Percentiles rank a stretch among this genome's conserved stretches.
These are phyloP conservation scores for Champsocephalus gunnari DNA, from an alignment of 2,797 vertebrate genomes.

Conservation along the genomic window DNA sequence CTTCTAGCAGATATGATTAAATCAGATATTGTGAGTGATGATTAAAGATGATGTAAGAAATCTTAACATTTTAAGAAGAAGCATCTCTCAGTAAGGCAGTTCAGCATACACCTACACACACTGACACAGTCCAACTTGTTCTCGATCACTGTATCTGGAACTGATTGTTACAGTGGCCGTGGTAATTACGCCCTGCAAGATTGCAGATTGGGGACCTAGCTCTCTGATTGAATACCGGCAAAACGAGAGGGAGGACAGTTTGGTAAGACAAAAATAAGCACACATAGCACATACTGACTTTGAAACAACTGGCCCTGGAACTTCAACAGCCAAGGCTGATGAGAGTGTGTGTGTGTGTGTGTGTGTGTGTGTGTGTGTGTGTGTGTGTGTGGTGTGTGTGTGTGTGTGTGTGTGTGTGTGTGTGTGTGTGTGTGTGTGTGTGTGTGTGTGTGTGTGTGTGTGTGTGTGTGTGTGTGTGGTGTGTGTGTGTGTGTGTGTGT, in stretches of 20 bases:
- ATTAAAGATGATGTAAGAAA: background rate
- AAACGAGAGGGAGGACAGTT: slow-evolving; percentile 57
- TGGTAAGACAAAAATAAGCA: slow-evolving; percentile 62
- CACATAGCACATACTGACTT: slow-evolving; percentile 31
- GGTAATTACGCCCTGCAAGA: slow-evolving; percentile 50
- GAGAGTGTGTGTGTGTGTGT: background rate
- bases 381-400: background rate
- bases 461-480: slow-evolving; percentile 22
- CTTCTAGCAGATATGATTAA: background rate
- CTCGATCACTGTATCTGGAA: slow-evolving; percentile 33
- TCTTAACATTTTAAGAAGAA: background rate
- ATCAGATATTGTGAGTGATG: background rate
- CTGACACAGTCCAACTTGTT: slow-evolving; percentile 12
- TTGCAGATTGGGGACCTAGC: slow-evolving; percentile 50
- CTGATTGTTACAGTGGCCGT: slow-evolving; percentile 38
- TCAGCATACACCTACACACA: slow-evolving; percentile 35
- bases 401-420: background rate
- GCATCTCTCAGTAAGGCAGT: slow-evolving; percentile 7
- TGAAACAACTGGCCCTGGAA: slow-evolving; percentile 46
- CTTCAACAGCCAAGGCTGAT: slow-evolving; percentile 26
- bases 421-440: background rate
- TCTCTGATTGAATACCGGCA: slow-evolving; percentile 57
- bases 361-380: background rate
- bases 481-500: background rate
- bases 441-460: too few species aligned